A percentile compares a stretch with the other conserved stretches of the same genome.
These are phyloP conservation scores for Artibeus jamaicensis DNA, from an alignment of 2,797 vertebrate genomes.

Conservation along the genomic window DNA sequence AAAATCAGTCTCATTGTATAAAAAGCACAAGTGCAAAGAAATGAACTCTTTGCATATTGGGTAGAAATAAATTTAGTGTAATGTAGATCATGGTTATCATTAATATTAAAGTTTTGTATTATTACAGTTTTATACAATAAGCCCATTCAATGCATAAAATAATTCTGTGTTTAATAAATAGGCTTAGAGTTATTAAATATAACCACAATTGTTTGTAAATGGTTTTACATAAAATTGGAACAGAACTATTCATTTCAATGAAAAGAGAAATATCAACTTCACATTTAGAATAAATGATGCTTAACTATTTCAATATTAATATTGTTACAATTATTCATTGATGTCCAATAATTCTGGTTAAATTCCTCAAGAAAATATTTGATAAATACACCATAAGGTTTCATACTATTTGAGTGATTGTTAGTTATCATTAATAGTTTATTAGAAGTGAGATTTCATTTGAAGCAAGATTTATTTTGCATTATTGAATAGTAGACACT, in stretches of 20 bases:
- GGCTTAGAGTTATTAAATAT: background rate
- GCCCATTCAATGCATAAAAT: background rate
- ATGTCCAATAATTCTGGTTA: background rate
- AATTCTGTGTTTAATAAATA: background rate
- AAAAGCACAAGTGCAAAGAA: background rate
- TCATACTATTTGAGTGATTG: background rate
- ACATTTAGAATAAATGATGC: background rate
- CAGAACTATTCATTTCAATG: slow-evolving; percentile 2
- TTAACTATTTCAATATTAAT: background rate
- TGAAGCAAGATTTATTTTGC: background rate
- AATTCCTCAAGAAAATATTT: background rate
- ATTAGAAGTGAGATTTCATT: background rate
- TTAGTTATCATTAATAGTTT: background rate
- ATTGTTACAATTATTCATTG: background rate
- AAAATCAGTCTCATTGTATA: background rate
- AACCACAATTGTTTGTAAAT: background rate
- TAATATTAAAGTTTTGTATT: background rate
- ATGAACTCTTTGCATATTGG: background rate
- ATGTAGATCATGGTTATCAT: background rate
- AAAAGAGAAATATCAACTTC: background rate
- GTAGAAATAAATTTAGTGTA: background rate
- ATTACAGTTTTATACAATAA: background rate
- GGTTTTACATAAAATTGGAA: background rate
- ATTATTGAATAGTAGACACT: background rate
- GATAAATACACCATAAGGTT: background rate